Evolutionary conservation across 2,113 vertebrate species (phyloP), one percentile per base, ranked within the genome.

Genomic region (Saccopteryx leptura): DNA sequence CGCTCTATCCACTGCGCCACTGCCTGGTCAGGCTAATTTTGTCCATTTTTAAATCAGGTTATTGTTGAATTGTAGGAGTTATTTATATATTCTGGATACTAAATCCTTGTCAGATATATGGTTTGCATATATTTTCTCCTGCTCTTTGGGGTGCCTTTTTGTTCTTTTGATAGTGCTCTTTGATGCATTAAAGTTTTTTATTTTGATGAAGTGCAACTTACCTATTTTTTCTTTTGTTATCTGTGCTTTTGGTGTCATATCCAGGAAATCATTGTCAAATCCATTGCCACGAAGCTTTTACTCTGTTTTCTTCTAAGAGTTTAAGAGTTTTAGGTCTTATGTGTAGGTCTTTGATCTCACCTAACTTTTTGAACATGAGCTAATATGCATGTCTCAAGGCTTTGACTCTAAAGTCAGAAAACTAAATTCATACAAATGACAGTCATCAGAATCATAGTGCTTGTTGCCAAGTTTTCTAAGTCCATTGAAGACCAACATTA

Each of bases 301-400:
- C 31, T 19, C 13, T 74, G 54, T 89, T 93, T 93, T 96, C 58
- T 91, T 96, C 46, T 74, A 61, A 83, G 69, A 78, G 50, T 48
- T 94, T 90, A 76, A 83, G 61, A 90, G 58, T 88, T 92, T 90
- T 60, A 56, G 56, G 65, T 90, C 50, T 93, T 85, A 69, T 15
- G 52, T 88, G 68, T 83, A 69, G 48, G 26, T 87, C 58, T 88
- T 63, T 93, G 24, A 56, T 69, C 69, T 95, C 52, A 69, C 12
- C 72, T 96, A 81, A 66, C 33, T 23, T 91, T 96, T 93, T 88
- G 52, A 76, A 46, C 9, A 65, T 71, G n/a, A 95, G 79, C 7
- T 68, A 56, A 71, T 84, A 50, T 63, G 17, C 31, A 69, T 90
- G 24, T 90, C 10, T 97, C n/a, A 63, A 90, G 31, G n/a, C 48